Conservation (phyloP, 2,797 vertebrate genomes). For the Chromis chromis region DNA sequence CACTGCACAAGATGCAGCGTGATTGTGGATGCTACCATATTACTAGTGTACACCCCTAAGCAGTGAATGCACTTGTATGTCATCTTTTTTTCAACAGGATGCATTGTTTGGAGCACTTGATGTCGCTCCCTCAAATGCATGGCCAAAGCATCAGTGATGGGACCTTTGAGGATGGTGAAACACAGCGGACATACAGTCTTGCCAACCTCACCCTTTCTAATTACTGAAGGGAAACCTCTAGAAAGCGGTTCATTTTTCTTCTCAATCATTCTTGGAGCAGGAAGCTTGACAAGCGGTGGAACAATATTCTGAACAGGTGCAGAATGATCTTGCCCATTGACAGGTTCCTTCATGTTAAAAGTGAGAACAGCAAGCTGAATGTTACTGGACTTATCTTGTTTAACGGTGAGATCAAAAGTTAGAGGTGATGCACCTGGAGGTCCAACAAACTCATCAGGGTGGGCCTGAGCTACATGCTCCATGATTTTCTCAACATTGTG, state of each 20-base stretch:
- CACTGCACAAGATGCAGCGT: slow-evolving; percentile 98
- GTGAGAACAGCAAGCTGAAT: slow-evolving; percentile 96
- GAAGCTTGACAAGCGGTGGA: slow-evolving; percentile 52
- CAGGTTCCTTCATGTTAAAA: slow-evolving; percentile 93
- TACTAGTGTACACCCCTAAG: slow-evolving; percentile 97
- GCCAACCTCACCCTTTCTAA: slow-evolving; percentile 91
- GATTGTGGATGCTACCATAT: slow-evolving; percentile 98
- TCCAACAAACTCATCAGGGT: slow-evolving; percentile 91
- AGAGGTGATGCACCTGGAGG: slow-evolving; percentile 92
- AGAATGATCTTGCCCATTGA: slow-evolving; percentile 88
- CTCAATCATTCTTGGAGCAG: slow-evolving; percentile 85
- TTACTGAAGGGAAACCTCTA: slow-evolving; percentile 85
- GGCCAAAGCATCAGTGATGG: slow-evolving; percentile 93
- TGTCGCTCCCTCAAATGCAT: slow-evolving; percentile 95
- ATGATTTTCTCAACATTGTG: slow-evolving; percentile 98
- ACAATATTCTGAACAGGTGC: slow-evolving; percentile 51
- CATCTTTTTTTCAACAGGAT: slow-evolving; percentile 97
- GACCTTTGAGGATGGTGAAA: slow-evolving; percentile 97
- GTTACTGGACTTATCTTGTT: slow-evolving; percentile 93
- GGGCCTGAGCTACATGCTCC: slow-evolving; percentile 90
- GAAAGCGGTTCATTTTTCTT: slow-evolving; percentile 83
- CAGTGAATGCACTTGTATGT: slow-evolving; percentile 99
- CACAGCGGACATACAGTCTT: slow-evolving; percentile 98
- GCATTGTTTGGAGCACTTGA: slow-evolving; percentile 97
- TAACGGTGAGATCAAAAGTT: slow-evolving; percentile 96